phyloP scores from a whole-genome alignment of 2,797 vertebrate genomes.

The Phyllotis vaccarum region DNA sequence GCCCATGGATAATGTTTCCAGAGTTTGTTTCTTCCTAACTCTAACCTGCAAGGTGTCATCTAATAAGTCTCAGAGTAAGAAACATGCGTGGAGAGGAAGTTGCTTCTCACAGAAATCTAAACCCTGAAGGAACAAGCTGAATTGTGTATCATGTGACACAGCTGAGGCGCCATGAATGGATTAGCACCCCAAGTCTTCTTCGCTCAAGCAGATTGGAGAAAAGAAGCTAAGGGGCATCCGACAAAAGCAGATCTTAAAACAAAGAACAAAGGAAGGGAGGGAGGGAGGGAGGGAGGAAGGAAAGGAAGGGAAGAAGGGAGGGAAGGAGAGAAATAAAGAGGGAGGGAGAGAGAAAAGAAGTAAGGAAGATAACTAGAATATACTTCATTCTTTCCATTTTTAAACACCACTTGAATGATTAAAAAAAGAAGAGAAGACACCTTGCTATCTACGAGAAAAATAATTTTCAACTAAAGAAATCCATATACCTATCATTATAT shows the following conservation, averaged over 20 bases:
- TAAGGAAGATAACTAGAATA: background rate
- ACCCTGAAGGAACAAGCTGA: slow-evolving; percentile 42
- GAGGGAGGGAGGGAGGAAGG: background rate
- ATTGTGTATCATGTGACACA: slow-evolving; percentile 50
- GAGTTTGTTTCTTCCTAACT: slow-evolving; percentile 63
- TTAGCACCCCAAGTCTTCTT: background rate
- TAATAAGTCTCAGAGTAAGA: slow-evolving; percentile 58
- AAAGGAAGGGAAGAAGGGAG: background rate
- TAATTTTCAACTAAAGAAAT: slow-evolving; percentile 26
- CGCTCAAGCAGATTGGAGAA: slow-evolving; percentile 31
- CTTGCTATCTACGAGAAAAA: background rate
- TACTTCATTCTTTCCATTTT: background rate
- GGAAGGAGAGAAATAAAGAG: background rate
- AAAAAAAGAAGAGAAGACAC: background rate
- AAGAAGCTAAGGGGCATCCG: slow-evolving; percentile 66
- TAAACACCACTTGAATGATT: slow-evolving; percentile 31
- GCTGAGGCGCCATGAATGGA: background rate
- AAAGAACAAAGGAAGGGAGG: background rate
- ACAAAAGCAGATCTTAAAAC: slow-evolving; percentile 43
- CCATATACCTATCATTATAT: background rate
- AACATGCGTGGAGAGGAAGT: slow-evolving; percentile 26
- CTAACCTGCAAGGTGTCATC: slow-evolving; percentile 57
- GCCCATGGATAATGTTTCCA: slow-evolving; percentile 71
- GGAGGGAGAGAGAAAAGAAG: background rate
- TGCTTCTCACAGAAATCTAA: slow-evolving; percentile 30